Evolutionary conservation across 2,113 vertebrate species (phyloP).

Genomic region (Anarrhichthys ocellatus): DNA sequence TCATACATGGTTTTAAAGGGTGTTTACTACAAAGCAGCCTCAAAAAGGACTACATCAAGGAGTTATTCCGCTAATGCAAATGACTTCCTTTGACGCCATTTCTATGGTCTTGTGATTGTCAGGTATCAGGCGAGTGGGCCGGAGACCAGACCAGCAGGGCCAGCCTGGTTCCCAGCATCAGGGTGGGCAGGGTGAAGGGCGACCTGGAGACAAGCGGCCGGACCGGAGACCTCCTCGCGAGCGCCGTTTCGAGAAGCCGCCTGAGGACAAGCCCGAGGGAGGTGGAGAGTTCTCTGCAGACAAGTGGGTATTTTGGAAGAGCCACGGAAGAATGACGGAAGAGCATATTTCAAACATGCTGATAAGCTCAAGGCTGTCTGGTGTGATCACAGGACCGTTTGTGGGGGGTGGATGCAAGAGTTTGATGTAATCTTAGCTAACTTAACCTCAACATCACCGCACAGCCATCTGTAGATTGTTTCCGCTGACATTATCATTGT

Average conservation of each 20-base stretch:
- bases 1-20: neutral
- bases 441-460: conserved; percentile 5
- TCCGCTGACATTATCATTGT: neutral
- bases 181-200: conserved; percentile 89
- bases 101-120: conserved; percentile 41
- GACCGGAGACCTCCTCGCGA: conserved; percentile 96
- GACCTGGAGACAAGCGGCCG: conserved; percentile 90
- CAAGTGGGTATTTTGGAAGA: conserved; percentile 84
- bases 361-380: conserved; percentile 8
- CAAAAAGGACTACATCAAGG: neutral
- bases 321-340: neutral
- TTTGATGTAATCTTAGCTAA: conserved; percentile 4
- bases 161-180: conserved; percentile 80
- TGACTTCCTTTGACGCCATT: neutral
- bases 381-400: neutral
- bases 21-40: neutral
- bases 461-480: neutral
- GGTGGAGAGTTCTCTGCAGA: conserved; percentile 94
- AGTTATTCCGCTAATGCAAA: neutral
- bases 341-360: neutral
- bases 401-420: neutral
- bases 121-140: conserved; percentile 96
- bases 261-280: conserved; percentile 92
- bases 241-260: conserved; percentile 93
- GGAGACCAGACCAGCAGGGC: conserved; percentile 91